Base-by-base conservation (phyloP, 1,140 invertebrate genomes). In the Platyscapa corneri region DNA sequence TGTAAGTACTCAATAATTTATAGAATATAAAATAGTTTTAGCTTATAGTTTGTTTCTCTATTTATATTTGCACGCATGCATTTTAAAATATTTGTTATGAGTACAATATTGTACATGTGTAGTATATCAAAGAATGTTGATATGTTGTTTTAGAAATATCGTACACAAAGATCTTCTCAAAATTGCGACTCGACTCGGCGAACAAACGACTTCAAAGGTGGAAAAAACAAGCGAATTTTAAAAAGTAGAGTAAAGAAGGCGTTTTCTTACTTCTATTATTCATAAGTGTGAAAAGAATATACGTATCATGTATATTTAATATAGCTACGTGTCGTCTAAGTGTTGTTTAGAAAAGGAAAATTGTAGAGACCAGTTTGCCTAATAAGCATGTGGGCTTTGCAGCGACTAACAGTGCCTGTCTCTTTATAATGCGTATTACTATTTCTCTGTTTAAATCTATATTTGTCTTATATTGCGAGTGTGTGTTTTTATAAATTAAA, bases 321-420 rank as follows among this genome's bases (percentile, higher is more conserved):
- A 79, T 20, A 70, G 80, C 80, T 82, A 70, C 76, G 83, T 86
- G 84, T 86, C 72, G 87, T 88, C 86, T 83, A 87, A 75, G 86
- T 91, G 90, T 86, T 87, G 89, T 88, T 90, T 91, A 90, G 76
- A 16, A 42, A 86, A 86, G 79, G 80, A 82, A 74, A 81, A 82
- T 88, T 82, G 90, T 90, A 91, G 90, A 89, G 86, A 87, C 78
- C 87, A 90, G 88, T 92, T 90, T 92, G 91, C 91, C 92, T 93
- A 92, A 93, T 90, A 89, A 93, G 92, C 92, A 93, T 93, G 92
- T 89, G 88, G 89, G 92, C 92, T 93, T 93, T 92, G 92, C 92
- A 93, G 92, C 92, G 91, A 93, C 91, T 93, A 93, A 93, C 91
- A 88, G 80, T 86, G 88, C 88, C 89, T 91, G 90, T 90, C 89